These are phyloP conservation scores for Timema cristinae DNA, from an alignment of 2,888 invertebrate genomes.

Conservation along the genomic window DNA sequence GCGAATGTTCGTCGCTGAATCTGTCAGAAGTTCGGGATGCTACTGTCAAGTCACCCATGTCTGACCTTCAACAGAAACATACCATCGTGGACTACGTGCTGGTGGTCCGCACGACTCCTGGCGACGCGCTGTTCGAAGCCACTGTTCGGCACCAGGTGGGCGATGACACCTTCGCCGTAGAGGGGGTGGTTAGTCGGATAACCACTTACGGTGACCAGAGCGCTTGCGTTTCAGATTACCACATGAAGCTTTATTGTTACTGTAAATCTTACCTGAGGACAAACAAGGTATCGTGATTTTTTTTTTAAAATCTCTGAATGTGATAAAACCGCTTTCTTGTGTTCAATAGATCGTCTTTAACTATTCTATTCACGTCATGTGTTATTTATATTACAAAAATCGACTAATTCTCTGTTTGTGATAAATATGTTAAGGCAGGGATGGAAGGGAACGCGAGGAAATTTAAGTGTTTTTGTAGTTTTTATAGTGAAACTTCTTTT, in stretches of 20 bases:
- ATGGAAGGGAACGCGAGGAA: no score
- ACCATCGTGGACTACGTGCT: slow-evolving; percentile 50
- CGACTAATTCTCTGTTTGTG: no score
- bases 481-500: no score
- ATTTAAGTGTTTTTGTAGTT: no score
- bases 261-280: slow-evolving; percentile 33
- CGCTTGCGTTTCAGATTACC: slow-evolving; percentile 40
- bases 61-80: slow-evolving; percentile 40
- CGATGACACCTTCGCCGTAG: slow-evolving; percentile 45
- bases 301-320: no score
- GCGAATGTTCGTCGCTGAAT: slow-evolving; percentile 61
- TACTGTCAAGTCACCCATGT: slow-evolving; percentile 46
- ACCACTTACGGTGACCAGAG: slow-evolving; percentile 45
- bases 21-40: slow-evolving; percentile 63
- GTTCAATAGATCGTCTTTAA: no score
- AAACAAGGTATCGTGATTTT: neutral
- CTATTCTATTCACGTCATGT: no score
- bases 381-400: no score
- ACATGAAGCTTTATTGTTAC: slow-evolving; percentile 42
- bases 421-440: no score
- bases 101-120: slow-evolving; percentile 60
- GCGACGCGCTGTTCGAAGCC: slow-evolving; percentile 72
- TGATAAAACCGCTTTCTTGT: no score
- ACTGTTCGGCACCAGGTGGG: slow-evolving; percentile 54
- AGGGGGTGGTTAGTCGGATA: slow-evolving; percentile 56